phyloP scores from a whole-genome alignment of 2,113 vertebrate genomes.

The Eidolon helvum region DNA sequence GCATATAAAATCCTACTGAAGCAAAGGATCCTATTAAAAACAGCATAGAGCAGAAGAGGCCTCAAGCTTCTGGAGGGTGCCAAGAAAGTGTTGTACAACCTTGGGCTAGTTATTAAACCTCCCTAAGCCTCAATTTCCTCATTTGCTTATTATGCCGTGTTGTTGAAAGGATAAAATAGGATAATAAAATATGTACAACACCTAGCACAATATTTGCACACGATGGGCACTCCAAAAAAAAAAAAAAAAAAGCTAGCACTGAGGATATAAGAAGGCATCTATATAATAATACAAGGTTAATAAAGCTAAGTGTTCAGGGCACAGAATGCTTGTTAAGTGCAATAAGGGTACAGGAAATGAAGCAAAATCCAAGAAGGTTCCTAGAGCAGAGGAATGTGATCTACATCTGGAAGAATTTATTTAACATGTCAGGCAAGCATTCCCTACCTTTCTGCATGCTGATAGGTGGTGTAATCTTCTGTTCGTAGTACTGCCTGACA shows the following conservation, averaged over 20 bases:
- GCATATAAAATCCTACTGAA: background rate
- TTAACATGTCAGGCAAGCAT: background rate
- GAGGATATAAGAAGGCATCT: background rate
- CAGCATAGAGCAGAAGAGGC: background rate
- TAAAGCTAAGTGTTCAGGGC: background rate
- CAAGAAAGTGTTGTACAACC: background rate
- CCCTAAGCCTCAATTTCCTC: background rate
- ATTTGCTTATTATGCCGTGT: background rate
- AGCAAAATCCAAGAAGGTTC: background rate
- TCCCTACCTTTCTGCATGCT: background rate
- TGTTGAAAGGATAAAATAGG: background rate
- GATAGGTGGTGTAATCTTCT: background rate
- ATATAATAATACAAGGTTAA: background rate
- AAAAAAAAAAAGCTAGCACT: background rate
- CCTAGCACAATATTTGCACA: background rate
- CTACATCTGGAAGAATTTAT: conserved; percentile 7
- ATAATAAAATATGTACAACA: background rate
- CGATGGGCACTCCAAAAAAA: background rate
- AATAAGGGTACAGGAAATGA: background rate
- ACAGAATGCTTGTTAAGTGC: background rate
- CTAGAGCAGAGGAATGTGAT: background rate
- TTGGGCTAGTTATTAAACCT: background rate
- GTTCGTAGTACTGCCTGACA: background rate
- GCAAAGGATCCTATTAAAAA: background rate
- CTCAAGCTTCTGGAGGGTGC: background rate